A percentile compares a stretch with the other conserved stretches of the same genome.
phyloP scores from a whole-genome alignment of 1,140 invertebrate species.

The Heliconius melpomene region DNA sequence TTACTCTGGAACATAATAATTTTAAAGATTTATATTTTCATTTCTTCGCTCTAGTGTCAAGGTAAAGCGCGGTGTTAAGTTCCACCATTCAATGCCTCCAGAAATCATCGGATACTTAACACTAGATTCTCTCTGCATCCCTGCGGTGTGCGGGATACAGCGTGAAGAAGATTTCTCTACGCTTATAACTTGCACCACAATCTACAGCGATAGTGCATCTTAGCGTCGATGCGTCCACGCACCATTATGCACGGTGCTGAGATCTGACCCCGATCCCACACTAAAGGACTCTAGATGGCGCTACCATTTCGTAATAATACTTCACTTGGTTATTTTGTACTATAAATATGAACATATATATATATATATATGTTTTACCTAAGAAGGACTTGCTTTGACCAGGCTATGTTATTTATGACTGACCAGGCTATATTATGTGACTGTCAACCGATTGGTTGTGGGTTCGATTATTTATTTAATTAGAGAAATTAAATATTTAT shows the following conservation, averaged over 20 bases:
- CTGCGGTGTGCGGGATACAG: too few species aligned
- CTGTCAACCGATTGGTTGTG: too few species aligned
- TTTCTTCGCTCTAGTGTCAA: too few species aligned
- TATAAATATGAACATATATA: background rate
- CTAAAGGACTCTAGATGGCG: constrained; percentile 28
- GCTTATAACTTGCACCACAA: constrained; percentile 6
- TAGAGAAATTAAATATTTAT: too few species aligned
- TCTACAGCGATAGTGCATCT: constrained; percentile 21
- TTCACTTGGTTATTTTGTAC: background rate
- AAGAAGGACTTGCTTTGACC: background rate
- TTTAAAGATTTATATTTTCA: too few species aligned
- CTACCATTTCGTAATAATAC: constrained; percentile 30
- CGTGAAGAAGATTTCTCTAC: background rate
- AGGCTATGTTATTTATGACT: background rate
- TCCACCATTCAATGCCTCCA: too few species aligned
- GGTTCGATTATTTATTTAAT: too few species aligned
- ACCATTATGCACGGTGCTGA: constrained; percentile 19
- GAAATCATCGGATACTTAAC: too few species aligned
- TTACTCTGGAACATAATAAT: too few species aligned
- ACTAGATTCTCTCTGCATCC: too few species aligned
- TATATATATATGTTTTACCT: background rate
- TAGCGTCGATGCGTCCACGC: constrained; percentile 27
- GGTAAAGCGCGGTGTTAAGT: too few species aligned
- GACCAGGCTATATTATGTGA: too few species aligned
- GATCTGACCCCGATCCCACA: constrained; percentile 34